Base-by-base conservation (phyloP, 2,113 vertebrate species). In the Oncorhynchus nerka region DNA sequence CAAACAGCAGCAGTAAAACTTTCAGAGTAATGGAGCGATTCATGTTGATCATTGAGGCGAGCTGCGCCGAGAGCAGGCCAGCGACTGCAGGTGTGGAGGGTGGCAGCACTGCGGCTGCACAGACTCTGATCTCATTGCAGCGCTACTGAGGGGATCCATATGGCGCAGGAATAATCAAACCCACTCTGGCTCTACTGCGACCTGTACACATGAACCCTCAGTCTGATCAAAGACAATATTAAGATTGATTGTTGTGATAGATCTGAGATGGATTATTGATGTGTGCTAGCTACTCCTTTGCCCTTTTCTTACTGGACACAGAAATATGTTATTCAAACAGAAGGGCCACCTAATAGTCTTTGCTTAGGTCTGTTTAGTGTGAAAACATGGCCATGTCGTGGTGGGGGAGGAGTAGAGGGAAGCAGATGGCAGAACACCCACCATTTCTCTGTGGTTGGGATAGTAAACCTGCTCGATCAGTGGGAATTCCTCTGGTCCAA, bases 361-460 rank as follows among this genome's bases (percentile, higher is more conserved):
- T 73, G 68, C 74, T 74, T 78, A 73, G 48, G 70, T n/a, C 73
- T 75, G 76, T 64, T 78, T 68, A 70, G 32, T 76, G 30, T 74
- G 4, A 48, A 55, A 22, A 70, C 66, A 19, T 26, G 65, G 13
- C 22, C 48, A 15, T 48, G 19, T n/a, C 2, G 8, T 4, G 55
- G 32, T 11, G 4, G 28, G 71, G 9, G 26, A 32, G 55, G 15
- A 11, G 69, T 71, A 34, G 69, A 62, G 55, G 32, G 19, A 34
- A 74, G 74, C 81, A 81, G 84, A 84, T 78, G 78, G 78, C 68
- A 75, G 6, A 71, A 62, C 45, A 84, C 96, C 96, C 88, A 97
- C 96, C 96, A 97, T 97, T 85, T 97, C 96, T 84, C 94, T 95
- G 90, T 97, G 95, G 87, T 97, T 97, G 79, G 96, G 96, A 84